Conservation (phyloP, 2,113 vertebrate genomes). For the Colinus virginianus region DNA sequence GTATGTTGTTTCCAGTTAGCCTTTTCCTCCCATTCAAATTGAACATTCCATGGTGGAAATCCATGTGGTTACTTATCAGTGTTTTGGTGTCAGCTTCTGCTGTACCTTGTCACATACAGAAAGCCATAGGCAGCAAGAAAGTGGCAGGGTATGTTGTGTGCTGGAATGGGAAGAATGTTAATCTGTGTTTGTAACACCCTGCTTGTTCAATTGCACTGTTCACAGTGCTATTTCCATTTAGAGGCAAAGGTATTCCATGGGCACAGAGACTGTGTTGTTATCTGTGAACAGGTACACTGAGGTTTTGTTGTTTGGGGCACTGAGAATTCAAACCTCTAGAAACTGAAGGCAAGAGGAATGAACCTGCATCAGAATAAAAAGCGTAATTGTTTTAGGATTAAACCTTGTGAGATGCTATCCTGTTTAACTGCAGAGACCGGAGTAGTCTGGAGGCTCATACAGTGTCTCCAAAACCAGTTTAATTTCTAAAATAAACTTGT, state of each 20-base stretch:
- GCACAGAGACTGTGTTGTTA: background rate
- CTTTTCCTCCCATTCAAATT: background rate
- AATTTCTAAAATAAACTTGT: background rate
- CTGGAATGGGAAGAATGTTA: background rate
- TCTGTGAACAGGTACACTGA: background rate
- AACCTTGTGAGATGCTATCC: background rate
- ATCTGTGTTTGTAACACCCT: background rate
- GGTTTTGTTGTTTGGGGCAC: background rate
- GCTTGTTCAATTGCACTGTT: background rate
- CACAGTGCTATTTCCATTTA: background rate
- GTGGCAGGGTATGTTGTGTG: background rate
- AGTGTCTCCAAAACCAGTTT: background rate
- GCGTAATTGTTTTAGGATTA: background rate
- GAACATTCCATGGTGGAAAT: background rate
- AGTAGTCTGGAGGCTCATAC: background rate
- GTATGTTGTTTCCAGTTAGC: background rate
- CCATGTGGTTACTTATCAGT: background rate
- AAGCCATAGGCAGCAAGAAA: background rate
- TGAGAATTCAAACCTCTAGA: background rate
- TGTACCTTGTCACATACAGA: background rate
- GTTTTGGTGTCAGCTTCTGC: accelerated
- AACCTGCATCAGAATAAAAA: background rate
- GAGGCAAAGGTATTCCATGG: background rate
- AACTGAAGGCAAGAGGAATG: background rate
- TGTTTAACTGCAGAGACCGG: background rate